These are phyloP conservation scores for Idaea straminata DNA, from an alignment of 2,888 invertebrate species.

Conservation along the genomic window DNA sequence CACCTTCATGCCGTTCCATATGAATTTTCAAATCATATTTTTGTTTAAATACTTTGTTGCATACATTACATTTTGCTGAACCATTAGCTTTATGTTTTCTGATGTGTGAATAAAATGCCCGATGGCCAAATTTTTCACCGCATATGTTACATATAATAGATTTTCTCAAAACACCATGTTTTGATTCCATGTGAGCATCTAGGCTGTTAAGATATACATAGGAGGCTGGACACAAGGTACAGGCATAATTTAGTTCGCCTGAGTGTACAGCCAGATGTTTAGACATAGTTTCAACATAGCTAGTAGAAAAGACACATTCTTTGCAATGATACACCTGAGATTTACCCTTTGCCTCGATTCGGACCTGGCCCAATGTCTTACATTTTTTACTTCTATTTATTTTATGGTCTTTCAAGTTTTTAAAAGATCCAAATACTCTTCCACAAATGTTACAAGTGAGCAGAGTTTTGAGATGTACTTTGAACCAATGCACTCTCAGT, in stretches of 20 bases:
- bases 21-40: conserved; percentile 40
- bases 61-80: conserved; percentile 42
- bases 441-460: conserved; percentile 41
- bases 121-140: conserved; percentile 35
- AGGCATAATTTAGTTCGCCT: neutral
- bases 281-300: neutral
- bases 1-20: conserved; percentile 53
- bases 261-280: neutral
- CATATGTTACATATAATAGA: neutral
- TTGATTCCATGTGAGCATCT: conserved; percentile 2
- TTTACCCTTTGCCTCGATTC: conserved; percentile 26
- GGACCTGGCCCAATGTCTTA: conserved; percentile 12
- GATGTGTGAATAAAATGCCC: conserved; percentile 50
- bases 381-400: conserved; percentile 21
- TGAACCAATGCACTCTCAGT: conserved; percentile 51
- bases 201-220: neutral
- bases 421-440: conserved; percentile 31
- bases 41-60: conserved; percentile 44
- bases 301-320: conserved; percentile 50
- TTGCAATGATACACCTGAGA: conserved; percentile 32
- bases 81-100: conserved; percentile 36
- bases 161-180: neutral
- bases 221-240: neutral
- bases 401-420: conserved; percentile 29
- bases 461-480: conserved; percentile 34